Conservation (phyloP, 2,113 vertebrate species). For the Aptenodytes forsteri region DNA sequence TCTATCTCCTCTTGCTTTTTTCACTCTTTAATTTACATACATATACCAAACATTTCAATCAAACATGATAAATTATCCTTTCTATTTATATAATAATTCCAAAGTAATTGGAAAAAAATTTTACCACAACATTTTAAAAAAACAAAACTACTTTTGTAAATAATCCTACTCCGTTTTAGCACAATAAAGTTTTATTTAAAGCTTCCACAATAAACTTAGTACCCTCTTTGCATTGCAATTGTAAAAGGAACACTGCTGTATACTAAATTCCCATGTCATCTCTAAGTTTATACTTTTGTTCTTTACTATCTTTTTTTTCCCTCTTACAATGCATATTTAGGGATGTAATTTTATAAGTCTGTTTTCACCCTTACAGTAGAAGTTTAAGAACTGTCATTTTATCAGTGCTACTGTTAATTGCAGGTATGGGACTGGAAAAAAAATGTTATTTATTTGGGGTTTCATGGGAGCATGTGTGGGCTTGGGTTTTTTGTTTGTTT, state of each 20-base stretch:
- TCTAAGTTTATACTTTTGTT: background rate
- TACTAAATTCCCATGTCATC: background rate
- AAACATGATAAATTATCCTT: background rate
- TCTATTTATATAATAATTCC: background rate
- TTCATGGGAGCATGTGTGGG: background rate
- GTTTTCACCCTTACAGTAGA: background rate
- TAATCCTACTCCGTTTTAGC: background rate
- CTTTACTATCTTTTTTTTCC: background rate
- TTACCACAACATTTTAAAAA: background rate
- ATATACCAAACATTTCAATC: background rate
- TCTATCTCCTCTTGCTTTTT: background rate
- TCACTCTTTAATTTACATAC: background rate
- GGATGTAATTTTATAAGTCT: background rate
- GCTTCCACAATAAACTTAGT: background rate
- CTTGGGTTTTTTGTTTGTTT: background rate
- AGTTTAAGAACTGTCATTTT: background rate
- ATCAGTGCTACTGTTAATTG: background rate
- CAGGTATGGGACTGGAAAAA: background rate
- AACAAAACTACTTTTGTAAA: background rate
- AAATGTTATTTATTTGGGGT: background rate
- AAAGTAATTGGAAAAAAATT: background rate
- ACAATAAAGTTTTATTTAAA: background rate
- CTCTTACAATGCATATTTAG: background rate
- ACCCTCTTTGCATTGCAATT: background rate
- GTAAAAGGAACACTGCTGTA: background rate